Percentiles rank a stretch among this genome's conserved stretches.
Evolutionary conservation across 2,113 vertebrate genomes (phyloP).

Genomic region (Canis aureus): DNA sequence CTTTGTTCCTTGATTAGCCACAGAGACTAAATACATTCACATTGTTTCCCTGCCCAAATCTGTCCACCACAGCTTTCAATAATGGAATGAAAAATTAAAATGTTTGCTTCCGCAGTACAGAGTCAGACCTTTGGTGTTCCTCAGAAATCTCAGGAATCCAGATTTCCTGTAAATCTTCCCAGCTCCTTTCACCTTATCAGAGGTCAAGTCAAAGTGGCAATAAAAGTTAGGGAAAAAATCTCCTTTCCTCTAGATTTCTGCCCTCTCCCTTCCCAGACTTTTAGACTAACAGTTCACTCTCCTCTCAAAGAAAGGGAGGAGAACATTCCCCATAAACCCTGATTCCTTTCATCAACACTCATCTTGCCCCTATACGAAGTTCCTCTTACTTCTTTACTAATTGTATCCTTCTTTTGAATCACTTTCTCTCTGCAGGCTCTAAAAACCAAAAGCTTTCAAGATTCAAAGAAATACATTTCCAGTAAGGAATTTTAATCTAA

Average conservation of each 20-base stretch:
- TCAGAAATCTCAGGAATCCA: conserved; percentile 65
- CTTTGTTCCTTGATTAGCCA: not conserved
- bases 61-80: not conserved
- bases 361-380: conserved; percentile 1
- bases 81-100: conserved; percentile 52
- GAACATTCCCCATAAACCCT: not conserved
- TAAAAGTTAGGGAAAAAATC: not conserved
- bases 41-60: not conserved
- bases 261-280: not conserved
- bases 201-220: conserved; percentile 37
- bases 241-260: conserved; percentile 30
- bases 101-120: not conserved
- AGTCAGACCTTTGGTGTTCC: conserved; percentile 43
- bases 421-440: conserved; percentile 18
- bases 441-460: conserved; percentile 54
- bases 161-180: conserved; percentile 63
- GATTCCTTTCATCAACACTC: not conserved
- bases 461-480: not conserved
- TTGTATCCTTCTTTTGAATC: not conserved
- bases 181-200: conserved; percentile 40
- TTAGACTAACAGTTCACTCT: not conserved
- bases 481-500: not conserved
- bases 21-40: not conserved
- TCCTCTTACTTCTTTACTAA: not conserved
- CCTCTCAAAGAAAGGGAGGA: not conserved